Conservation (phyloP, 2,888 invertebrate genomes). For the Syrphus vitripennis region DNA sequence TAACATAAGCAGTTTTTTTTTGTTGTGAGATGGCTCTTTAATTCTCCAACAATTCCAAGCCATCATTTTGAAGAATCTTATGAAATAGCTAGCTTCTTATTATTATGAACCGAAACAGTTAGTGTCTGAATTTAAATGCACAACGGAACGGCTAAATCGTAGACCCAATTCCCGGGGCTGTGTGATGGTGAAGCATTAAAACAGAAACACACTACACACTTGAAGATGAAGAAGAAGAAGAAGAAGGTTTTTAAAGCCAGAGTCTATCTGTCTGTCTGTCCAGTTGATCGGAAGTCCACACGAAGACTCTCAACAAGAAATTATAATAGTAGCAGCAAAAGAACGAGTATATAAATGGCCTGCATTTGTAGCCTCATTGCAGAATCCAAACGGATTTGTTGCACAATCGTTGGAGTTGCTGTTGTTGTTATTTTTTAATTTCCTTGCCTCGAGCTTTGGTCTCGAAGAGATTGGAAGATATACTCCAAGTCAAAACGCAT, state of each 20-base stretch:
- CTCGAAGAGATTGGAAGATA: conserved; percentile 12
- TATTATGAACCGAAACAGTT: neutral
- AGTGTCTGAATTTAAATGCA: neutral
- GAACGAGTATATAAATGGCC: too few species aligned
- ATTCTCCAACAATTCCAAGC: neutral
- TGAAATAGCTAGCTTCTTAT: conserved; percentile 10
- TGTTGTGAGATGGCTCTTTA: conserved; percentile 2
- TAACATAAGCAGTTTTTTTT: conserved; percentile 4
- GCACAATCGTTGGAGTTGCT: conserved; percentile 36
- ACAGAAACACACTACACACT: neutral
- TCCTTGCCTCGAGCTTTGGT: conserved; percentile 31
- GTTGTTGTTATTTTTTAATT: neutral
- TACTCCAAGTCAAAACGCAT: conserved; percentile 2
- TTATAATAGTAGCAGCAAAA: neutral
- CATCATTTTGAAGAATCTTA: conserved; percentile 7
- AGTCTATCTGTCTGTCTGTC: conserved; percentile 7
- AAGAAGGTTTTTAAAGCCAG: neutral
- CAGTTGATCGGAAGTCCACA: neutral
- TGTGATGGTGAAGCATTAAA: neutral
- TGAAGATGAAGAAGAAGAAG: too few species aligned
- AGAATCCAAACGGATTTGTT: conserved; percentile 49
- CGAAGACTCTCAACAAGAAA: neutral
- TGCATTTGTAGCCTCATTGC: conserved; percentile 62
- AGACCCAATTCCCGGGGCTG: conserved; percentile 24
- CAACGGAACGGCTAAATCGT: conserved; percentile 9